These are phyloP conservation scores for Metalampra italica DNA, from an alignment of 2,888 invertebrate genomes.

Conservation along the genomic window DNA sequence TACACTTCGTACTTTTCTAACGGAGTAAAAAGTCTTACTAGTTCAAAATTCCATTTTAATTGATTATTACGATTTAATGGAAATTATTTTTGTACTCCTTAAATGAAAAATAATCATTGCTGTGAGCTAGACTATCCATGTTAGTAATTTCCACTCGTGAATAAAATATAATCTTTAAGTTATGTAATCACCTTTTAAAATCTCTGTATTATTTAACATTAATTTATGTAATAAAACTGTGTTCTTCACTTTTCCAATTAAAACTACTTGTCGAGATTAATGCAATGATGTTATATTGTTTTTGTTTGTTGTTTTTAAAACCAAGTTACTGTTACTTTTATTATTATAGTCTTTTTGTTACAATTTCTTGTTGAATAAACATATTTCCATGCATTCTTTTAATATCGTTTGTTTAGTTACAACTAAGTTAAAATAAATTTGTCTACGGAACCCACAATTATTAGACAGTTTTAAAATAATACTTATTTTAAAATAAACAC, in stretches of 20 bases:
- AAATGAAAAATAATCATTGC: no score
- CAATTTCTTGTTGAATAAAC: background rate
- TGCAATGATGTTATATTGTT: background rate
- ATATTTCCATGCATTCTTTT: background rate
- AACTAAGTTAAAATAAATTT: background rate
- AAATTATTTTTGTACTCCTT: no score
- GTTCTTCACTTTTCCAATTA: background rate
- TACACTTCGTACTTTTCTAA: slow-evolving; percentile 65
- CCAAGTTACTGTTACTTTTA: background rate
- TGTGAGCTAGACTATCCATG: no score
- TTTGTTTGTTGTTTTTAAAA: background rate
- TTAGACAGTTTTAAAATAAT: background rate
- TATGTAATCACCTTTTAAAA: no score
- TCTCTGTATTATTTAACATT: no score
- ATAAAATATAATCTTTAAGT: no score
- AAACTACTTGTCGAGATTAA: background rate
- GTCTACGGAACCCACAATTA: background rate
- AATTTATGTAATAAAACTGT: no score
- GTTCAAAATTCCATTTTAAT: slow-evolving; percentile 7
- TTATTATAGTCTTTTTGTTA: background rate
- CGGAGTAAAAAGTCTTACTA: slow-evolving; percentile 33
- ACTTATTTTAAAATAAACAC: background rate
- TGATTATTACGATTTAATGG: background rate
- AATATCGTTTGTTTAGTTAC: background rate
- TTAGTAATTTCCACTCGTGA: no score